Evolutionary conservation across 1,140 invertebrate genomes (phyloP), one percentile per base, ranked within the genome.

Genomic region (Luehdorfia chinensis): DNA sequence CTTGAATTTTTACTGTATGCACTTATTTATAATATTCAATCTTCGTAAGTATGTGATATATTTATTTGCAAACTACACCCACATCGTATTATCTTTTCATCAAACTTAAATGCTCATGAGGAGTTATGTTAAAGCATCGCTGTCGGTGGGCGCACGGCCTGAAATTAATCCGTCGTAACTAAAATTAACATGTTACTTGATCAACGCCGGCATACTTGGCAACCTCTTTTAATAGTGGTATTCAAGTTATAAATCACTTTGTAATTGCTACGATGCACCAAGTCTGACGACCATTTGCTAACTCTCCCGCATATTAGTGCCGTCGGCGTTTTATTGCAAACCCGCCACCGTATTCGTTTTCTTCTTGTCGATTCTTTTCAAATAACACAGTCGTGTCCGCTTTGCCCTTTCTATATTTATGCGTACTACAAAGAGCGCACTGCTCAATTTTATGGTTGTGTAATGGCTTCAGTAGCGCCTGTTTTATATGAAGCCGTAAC

Each of bases 241-340:
- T 66, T 75, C 63, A 69, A 41, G 57, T 60, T 61, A 66, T 79
- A 76, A 79, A 76, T 79, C 73, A 69, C 55, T 34, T 30, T 15
- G 49, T 73, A 71, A 79, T 79, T 66, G 60, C 66, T 34, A 36
- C 37, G 48, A 51, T 61, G 25, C 39, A 34, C 48, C 57, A 21
- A 32, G 28, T 14, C 19, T 27, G 53, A 60, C 54, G 27, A 44
- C 36, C 45, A 55, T 62, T 50, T 41, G 25, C 31, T 23, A 28
- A 63, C 43, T 59, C 52, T 31, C 53, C 56, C 44, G 47, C 60
- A 50, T 67, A 66, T 62, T 67, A 62, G 48, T 63, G 44, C 47
- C 53, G 25, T 9, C 21, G 45, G 25, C 53, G 43, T 27, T 50
- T n/a, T 47, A 28, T 28, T 28, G 21, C 39, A 13, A 4, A 11